A percentile compares a stretch with the other conserved stretches of the same genome.
phyloP scores from a whole-genome alignment of 2,888 invertebrate species.

The Dermolepida albohirtum region DNA sequence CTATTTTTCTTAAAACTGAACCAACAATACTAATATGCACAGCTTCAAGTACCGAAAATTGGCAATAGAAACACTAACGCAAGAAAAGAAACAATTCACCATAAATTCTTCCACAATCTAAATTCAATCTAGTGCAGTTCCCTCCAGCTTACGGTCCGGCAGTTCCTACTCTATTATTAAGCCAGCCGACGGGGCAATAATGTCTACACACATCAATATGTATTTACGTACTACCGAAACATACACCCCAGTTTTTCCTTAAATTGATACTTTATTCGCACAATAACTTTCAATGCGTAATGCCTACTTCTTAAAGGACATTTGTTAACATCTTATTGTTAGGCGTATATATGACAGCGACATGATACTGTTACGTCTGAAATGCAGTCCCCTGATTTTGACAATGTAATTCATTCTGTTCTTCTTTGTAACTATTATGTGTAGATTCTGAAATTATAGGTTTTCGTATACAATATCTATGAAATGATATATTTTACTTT shows the following conservation, averaged over 20 bases:
- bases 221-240: no score
- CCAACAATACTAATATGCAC: no score
- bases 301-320: constrained; percentile 12
- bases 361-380: constrained; percentile 9
- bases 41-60: no score
- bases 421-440: not conserved
- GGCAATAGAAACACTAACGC: no score
- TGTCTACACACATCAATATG: constrained; percentile 7
- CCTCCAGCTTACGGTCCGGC: no score
- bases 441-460: constrained; percentile 3
- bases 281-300: constrained; percentile 43
- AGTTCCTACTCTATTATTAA: constrained; percentile 27
- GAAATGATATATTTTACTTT: no score
- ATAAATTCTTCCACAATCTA: no score
- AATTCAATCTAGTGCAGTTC: no score
- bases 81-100: no score
- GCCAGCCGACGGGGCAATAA: constrained; percentile 13
- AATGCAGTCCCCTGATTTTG: constrained; percentile 9
- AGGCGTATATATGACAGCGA: constrained; percentile 12
- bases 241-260: constrained; percentile 29
- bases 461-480: not conserved
- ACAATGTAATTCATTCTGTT: constrained; percentile 19
- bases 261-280: constrained; percentile 50
- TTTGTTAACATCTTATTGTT: constrained; percentile 14
- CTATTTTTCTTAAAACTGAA: no score